Evolutionary conservation across 2,888 invertebrate genomes (phyloP), one percentile per base, ranked within the genome.

Genomic region (Parelbella ahira): DNA sequence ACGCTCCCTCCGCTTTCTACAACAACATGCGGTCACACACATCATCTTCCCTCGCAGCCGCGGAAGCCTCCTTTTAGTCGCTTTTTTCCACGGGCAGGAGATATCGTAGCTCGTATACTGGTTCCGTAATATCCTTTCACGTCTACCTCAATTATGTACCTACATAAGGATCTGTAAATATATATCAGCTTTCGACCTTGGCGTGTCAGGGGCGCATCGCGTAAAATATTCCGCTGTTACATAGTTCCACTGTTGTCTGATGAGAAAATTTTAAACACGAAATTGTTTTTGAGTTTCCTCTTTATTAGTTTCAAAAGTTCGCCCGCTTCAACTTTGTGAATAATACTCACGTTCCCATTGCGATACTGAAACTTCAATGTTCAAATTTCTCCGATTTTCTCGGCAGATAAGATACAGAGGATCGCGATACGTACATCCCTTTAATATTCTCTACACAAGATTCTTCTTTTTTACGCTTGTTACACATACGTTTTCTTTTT

Each of bases 281-380:
- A 49, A 53, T 54, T 52, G 56, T 59, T 58, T 51, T 58, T 44
- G 47, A 59, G 53, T 52, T 47, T 50, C 49, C 48, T 47, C 53
- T 49, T 54, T 53, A 51, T 50, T 51, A 53, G 48, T 55, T 52
- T 18, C 12, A 12, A 51, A 46, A 58, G 49, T 54, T 55, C 20
- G 45, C 28, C 33, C 50, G 33, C 44, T 46, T 29, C 45, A 41
- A 49, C 48, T 51, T 53, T 42, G 42, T 47, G 37, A 44, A 52
- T 47, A 50, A 53, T 50, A 45, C 45, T 36, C 27, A 49, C 50
- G 46, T 49, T 46, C 41, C 27, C 48, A 48, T 45, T 45, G 44
- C 47, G 39, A 45, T 32, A 47, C 47, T 48, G 44, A 45, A 45
- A 47, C 50, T 54, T 53, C 44, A 47, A 52, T 49, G n/a, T 53